Evolutionary conservation across 2,888 invertebrate species (phyloP).

Genomic region (Scaptomyza reducta): DNA sequence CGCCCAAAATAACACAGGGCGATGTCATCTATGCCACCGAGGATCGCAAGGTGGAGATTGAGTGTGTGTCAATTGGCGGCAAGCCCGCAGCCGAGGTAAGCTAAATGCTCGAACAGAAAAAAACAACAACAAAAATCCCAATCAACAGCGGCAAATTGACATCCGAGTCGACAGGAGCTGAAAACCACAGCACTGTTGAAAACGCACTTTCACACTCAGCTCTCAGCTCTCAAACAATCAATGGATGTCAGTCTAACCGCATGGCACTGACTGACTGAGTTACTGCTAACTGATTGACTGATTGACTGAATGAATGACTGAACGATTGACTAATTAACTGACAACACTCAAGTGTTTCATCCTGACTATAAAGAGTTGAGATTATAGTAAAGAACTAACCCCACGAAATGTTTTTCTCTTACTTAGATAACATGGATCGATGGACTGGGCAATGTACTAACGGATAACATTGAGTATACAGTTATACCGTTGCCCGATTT

Average conservation of each 20-base stretch:
- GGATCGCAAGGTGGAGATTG: constrained; percentile 94
- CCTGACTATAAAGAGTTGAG: too few relatives aligned
- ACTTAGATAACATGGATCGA: constrained; percentile 94
- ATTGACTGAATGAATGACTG: too few relatives aligned
- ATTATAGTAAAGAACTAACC: too few relatives aligned
- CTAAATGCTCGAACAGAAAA: constrained; percentile 33
- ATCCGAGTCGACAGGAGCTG: background rate
- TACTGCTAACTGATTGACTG: too few relatives aligned
- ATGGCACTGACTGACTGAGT: background rate
- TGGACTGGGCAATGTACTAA: constrained; percentile 92
- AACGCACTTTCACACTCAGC: constrained; percentile 33
- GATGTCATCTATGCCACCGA: constrained; percentile 93
- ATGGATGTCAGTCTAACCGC: constrained; percentile 25
- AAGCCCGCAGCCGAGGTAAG: constrained; percentile 96
- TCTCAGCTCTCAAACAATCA: constrained; percentile 44
- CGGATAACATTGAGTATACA: constrained; percentile 91
- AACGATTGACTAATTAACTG: too few relatives aligned
- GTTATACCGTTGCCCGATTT: constrained; percentile 91
- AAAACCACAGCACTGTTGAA: constrained; percentile 51
- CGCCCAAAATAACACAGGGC: constrained; percentile 94
- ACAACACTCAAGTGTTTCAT: too few relatives aligned
- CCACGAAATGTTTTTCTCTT: too few relatives aligned
- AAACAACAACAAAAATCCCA: background rate
- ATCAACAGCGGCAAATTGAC: background rate
- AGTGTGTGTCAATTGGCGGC: constrained; percentile 95